Evolutionary conservation across 2,797 vertebrate species (phyloP), one percentile per base, ranked within the genome.

Genomic region (Aphelocoma californica): DNA sequence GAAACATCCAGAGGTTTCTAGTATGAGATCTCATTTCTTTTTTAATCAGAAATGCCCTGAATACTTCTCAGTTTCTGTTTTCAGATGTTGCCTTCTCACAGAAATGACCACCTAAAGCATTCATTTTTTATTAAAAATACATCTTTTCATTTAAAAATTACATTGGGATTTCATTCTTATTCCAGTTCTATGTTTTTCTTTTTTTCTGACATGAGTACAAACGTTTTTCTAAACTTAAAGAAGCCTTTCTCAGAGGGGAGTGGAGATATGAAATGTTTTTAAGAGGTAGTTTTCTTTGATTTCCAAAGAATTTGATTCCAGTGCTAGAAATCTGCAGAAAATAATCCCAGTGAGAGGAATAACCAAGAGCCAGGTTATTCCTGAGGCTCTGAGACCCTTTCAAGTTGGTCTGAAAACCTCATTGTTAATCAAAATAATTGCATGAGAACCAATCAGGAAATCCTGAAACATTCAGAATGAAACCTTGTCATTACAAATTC

Each of bases 351-450:
- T 25, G 81, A 91, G 75, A 71, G 20, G 13, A 87, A 44, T 50
- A 90, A 79, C 21, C 60, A 78, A 92, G 34, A 62, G 25, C 67
- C 51, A 54, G 70, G 64, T 81, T 94, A 66, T 91, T 87, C 60
- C 56, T 88, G 87, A 86, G 83, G 57, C 81, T 88, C 38, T 0
- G 0, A 92, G 60, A 83, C 34, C 48, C 71, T 96, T 97, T 96
- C 84, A 96, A 90, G 91, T 91, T 81, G 32, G 70, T 86, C 73
- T 96, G 93, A 97, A 95, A 95, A 82, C 89, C 81, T 84, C 50
- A 50, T n/a, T 86, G 71, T 94, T 96, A 96, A 97, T 97, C 90
- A 95, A 94, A 96, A 57, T 96, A 96, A 96, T 97, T 97, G 90
- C 93, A 51, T 86, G 82, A 91, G 92, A 96, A 94, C 93, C 91